phyloP scores from a whole-genome alignment of 2,113 vertebrate species.

The Pogona vitticeps region DNA sequence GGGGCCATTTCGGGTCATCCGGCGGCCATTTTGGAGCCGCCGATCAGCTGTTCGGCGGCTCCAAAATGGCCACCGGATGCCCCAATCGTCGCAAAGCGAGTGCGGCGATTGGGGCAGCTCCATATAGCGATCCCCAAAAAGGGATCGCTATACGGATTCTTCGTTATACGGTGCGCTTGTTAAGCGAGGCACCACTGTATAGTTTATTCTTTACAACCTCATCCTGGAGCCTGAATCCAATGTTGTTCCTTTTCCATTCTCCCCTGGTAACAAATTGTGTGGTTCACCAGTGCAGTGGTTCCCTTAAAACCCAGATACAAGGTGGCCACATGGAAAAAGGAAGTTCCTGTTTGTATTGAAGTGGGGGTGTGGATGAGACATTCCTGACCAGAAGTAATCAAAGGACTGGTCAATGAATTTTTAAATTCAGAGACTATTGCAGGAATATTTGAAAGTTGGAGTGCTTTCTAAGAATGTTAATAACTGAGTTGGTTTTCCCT shows the following conservation, averaged over 20 bases:
- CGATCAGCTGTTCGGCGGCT: no score
- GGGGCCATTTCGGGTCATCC: no score
- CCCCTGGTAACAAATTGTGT: neutral
- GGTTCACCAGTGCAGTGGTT: neutral
- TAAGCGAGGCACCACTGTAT: no score
- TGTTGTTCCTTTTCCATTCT: neutral
- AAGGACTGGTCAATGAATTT: neutral
- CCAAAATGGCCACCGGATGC: no score
- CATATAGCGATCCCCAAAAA: no score
- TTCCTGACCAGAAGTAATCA: neutral
- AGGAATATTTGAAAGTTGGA: neutral
- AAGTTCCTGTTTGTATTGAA: neutral
- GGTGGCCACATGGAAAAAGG: no score
- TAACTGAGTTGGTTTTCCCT: conserved; percentile 47
- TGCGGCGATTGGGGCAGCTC: no score
- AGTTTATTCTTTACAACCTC: neutral
- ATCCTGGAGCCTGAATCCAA: neutral
- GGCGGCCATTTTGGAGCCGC: no score
- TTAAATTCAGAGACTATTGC: neutral
- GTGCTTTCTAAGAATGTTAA: conserved; percentile 26
- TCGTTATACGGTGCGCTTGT: no score
- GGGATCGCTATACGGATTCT: no score
- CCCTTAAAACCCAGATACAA: neutral
- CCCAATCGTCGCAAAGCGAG: no score
- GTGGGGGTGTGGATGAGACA: neutral